Evolutionary conservation across 2,113 vertebrate genomes (phyloP).

Genomic region (Hemiprocne comata): DNA sequence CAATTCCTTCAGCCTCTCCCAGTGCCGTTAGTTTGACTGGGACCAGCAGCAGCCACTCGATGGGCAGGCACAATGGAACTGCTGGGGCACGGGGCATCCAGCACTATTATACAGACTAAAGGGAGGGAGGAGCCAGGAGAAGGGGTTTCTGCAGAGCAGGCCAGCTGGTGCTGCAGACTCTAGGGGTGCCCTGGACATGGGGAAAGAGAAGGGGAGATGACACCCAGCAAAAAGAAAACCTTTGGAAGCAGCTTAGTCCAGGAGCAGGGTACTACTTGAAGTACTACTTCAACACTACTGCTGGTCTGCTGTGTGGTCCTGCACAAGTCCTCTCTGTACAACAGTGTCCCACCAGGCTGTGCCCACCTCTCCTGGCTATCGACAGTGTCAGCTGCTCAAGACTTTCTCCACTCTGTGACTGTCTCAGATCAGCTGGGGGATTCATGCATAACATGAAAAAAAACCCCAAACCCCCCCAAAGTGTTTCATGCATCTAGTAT

Average conservation of each 20-base stretch:
- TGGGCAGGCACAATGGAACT: background rate
- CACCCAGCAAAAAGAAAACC: background rate
- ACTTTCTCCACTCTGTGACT: background rate
- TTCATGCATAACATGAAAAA: background rate
- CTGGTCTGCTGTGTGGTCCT: background rate
- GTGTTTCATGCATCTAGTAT: background rate
- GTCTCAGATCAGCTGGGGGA: background rate
- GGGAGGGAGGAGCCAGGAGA: slow-evolving; percentile 31
- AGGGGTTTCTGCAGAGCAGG: background rate
- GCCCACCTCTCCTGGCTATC: background rate
- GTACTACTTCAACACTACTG: rapidly evolving
- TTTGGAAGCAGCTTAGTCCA: background rate
- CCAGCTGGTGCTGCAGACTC: background rate
- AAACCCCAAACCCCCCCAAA: rapidly evolving
- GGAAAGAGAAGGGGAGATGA: background rate
- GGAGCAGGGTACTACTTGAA: background rate
- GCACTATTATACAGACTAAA: background rate
- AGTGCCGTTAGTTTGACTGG: background rate
- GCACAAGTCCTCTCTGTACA: background rate
- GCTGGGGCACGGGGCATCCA: background rate
- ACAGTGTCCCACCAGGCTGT: background rate
- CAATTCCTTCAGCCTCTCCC: background rate
- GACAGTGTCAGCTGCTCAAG: background rate
- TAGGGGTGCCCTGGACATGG: background rate
- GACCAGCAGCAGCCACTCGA: background rate